These are phyloP conservation scores for Diorhabda elongata DNA, from an alignment of 1,140 invertebrate species.

Conservation along the genomic window DNA sequence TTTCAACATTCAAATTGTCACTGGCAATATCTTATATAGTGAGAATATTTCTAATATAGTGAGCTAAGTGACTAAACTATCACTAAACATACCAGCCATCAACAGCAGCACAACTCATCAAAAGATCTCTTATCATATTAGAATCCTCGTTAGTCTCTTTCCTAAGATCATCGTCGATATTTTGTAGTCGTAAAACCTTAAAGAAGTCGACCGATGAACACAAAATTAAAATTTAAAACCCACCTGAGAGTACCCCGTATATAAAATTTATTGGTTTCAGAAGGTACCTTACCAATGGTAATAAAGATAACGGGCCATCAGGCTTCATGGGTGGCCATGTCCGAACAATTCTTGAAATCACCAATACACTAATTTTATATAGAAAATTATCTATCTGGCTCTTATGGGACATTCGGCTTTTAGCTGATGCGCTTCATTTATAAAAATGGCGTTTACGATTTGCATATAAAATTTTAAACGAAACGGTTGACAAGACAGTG, in stretches of 20 bases:
- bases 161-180: not conserved
- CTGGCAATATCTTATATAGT: too few relatives aligned
- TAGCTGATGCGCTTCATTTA: not conserved
- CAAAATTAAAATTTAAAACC: conserved; percentile 3
- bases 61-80: too few relatives aligned
- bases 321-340: not conserved
- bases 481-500: too few relatives aligned
- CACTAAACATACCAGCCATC: too few relatives aligned
- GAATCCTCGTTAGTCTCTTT: not conserved
- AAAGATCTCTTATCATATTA: not conserved
- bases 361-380: conserved; percentile 3
- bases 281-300: conserved; percentile 1
- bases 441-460: too few relatives aligned
- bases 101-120: not conserved
- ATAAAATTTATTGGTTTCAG: conserved; percentile 3
- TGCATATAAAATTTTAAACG: too few relatives aligned
- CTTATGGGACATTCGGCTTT: not conserved
- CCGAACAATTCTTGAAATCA: conserved; percentile 2
- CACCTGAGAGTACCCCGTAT: conserved; percentile 1
- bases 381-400: not conserved
- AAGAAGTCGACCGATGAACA: not conserved
- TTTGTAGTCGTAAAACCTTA: not conserved
- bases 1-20: too few relatives aligned
- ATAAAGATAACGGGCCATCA: not conserved
- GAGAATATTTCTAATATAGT: too few relatives aligned